Evolutionary conservation across 2,888 invertebrate genomes (phyloP).

Genomic region (Tenthredo mesomela): DNA sequence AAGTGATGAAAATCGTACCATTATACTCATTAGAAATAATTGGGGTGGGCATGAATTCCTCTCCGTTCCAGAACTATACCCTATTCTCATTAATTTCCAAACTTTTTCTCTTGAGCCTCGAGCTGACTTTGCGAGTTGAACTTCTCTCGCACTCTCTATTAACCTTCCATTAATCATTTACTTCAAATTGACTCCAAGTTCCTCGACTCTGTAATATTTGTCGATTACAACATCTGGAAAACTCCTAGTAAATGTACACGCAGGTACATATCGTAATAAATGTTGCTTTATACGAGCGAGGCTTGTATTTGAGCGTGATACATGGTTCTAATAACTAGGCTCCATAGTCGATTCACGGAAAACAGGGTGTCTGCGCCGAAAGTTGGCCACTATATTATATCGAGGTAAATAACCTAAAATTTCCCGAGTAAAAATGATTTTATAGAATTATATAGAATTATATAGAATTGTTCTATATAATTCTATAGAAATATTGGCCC

Average conservation of each 20-base stretch:
- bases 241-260: neutral
- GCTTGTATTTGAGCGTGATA: neutral
- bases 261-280: neutral
- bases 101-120: neutral
- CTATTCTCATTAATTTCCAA: neutral
- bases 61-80: neutral
- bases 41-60: neutral
- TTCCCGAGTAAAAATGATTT: too few relatives aligned
- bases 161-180: constrained; percentile 23
- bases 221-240: neutral
- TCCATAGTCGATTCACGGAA: neutral
- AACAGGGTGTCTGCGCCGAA: neutral
- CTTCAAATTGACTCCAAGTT: neutral
- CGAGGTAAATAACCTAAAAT: too few relatives aligned
- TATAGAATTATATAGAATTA: too few relatives aligned
- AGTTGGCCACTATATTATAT: neutral
- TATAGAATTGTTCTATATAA: too few relatives aligned
- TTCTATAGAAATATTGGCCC: too few relatives aligned
- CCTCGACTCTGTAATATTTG: neutral
- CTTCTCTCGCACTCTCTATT: neutral
- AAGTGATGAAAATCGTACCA: neutral
- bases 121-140: neutral
- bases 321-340: neutral
- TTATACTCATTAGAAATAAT: neutral
- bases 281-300: neutral